Evolutionary conservation across 2,113 vertebrate species (phyloP), one percentile per base, ranked within the genome.

Genomic region (Microtus ochrogaster): DNA sequence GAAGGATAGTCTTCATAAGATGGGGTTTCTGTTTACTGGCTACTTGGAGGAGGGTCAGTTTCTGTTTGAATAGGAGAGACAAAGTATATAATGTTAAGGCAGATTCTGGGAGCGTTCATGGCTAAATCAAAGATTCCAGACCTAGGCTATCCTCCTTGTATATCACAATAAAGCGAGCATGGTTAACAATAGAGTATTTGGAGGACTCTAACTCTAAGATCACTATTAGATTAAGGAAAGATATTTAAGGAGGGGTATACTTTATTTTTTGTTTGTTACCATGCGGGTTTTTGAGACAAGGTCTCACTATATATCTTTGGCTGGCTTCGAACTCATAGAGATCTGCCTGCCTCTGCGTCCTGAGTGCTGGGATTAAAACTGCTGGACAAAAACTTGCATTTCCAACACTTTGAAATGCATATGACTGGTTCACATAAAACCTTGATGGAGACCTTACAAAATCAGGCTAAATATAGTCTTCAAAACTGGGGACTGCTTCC

Each of bases 31-130:
- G 99, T 19, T 94, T 98, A 63, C 98, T 99, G 92, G 98, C 98
- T 84, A 99, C 94, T 94, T 99, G 98, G 49, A 99, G 97, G 49
- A 99, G 97, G 44, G 98, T 97, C 81, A 99, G 83, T 98, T 99
- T 99, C 99, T 99, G 97, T 91, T 68, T 52, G 89, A 68, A 96
- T 90, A 97, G 26, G 91, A 89, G 85, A 97, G 66, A 96, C 30
- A 97, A 89, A 81, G 33, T 72, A 5, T 66, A 84, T 88, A 79
- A 76, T 66, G 49, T 86, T 61, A 91, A 39, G 84, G 79, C 30
- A 94, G 76, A 92, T 92, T 93, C 68, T 39, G 72, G 55, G 73
- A 90, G 47, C 68, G 30, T 84, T 81, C 21, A 65, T 70, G 73
- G 44, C 73, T 96, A 65, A 96, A 94, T 73, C 33, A 77, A 84